A percentile compares a stretch with the other conserved stretches of the same genome.
These are phyloP conservation scores for Alouatta palliata DNA, from an alignment of 2,113 vertebrate species.

Conservation along the genomic window DNA sequence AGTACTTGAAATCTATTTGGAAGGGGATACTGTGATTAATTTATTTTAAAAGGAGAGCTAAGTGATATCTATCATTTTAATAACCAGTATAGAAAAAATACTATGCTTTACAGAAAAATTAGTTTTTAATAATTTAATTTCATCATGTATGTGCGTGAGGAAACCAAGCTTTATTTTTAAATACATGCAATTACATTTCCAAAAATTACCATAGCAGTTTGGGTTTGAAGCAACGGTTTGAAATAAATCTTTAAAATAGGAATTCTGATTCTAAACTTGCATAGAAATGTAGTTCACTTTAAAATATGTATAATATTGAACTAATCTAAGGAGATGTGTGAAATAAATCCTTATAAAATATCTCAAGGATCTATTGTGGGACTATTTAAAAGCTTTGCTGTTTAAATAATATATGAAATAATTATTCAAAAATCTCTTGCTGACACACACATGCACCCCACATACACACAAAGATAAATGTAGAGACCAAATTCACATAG, in stretches of 20 bases:
- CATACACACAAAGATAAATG: not conserved
- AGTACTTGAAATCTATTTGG: slow-evolving; percentile 3
- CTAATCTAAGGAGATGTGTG: not conserved
- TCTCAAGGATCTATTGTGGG: not conserved
- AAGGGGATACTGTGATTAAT: not conserved
- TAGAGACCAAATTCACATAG: not conserved
- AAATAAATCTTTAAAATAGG: slow-evolving; percentile 27
- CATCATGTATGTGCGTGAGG: not conserved
- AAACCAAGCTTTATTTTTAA: slow-evolving; percentile 1
- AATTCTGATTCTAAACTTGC: slow-evolving; percentile 19
- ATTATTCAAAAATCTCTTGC: not conserved
- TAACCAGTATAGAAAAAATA: not conserved
- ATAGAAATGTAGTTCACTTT: not conserved
- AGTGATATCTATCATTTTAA: slow-evolving; percentile 18
- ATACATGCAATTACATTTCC: not conserved
- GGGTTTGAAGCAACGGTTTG: not conserved
- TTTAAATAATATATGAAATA: not conserved
- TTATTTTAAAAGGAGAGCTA: slow-evolving; percentile 29
- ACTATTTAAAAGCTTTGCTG: not conserved
- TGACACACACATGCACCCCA: no score
- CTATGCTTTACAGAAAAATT: not conserved
- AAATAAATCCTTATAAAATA: slow-evolving; percentile 29
- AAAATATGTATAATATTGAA: not conserved
- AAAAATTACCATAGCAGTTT: not conserved
- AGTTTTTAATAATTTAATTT: not conserved